Evolutionary conservation across 2,797 vertebrate genomes (phyloP).

Genomic region (Esox lucius): DNA sequence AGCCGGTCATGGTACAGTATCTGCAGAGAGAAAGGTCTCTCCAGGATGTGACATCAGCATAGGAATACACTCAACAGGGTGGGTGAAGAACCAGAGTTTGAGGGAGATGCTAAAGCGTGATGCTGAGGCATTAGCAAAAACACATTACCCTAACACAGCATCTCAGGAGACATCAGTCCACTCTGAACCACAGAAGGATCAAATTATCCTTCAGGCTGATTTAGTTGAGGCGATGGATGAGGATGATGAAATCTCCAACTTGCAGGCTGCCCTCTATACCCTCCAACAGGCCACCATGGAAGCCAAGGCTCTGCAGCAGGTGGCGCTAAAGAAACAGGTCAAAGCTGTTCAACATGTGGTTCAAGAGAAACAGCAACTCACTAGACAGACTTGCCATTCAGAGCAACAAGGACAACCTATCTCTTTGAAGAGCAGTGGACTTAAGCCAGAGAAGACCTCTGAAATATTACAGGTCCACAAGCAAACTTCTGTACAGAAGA

Average conservation of each 20-base stretch:
- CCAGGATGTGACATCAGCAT: constrained; percentile 39
- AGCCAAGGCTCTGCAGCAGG: constrained; percentile 77
- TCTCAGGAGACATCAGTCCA: constrained; percentile 1
- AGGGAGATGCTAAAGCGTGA: constrained; percentile 43
- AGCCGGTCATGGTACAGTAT: constrained; percentile 30
- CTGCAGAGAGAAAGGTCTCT: constrained; percentile 49
- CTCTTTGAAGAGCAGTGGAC: constrained; percentile 30
- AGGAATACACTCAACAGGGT: constrained; percentile 45
- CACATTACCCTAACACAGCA: constrained; percentile 38
- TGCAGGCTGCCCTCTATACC: constrained; percentile 76
- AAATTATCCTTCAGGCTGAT: constrained; percentile 45
- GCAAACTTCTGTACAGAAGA: constrained; percentile 35
- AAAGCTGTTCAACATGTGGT: constrained; percentile 44
- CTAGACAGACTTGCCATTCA: no score
- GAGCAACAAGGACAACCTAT: constrained; percentile 8
- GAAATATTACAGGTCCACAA: neutral
- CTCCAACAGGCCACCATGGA: constrained; percentile 77
- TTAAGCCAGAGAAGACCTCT: constrained; percentile 36
- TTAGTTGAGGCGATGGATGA: constrained; percentile 48
- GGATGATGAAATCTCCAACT: constrained; percentile 61
- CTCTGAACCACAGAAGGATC: constrained; percentile 28
- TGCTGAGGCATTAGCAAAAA: constrained; percentile 26
- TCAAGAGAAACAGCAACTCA: neutral
- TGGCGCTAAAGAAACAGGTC: constrained; percentile 65
- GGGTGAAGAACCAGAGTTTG: constrained; percentile 43